Evolutionary conservation across 2,888 invertebrate genomes (phyloP), one percentile per base, ranked within the genome.

Genomic region (Pseudeuparius sepicola): DNA sequence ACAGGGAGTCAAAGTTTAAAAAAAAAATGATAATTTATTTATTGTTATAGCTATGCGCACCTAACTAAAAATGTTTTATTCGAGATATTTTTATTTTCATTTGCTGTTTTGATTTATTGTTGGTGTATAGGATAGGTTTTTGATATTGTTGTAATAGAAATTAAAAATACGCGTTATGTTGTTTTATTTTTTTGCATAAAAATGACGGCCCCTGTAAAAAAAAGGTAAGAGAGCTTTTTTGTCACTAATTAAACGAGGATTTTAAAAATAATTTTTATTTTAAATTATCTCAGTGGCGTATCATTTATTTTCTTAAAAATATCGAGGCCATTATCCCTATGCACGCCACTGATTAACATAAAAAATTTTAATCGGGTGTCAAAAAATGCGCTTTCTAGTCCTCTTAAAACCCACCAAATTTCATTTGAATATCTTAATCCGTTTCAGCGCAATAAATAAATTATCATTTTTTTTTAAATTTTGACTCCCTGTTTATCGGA

Each of bases 171-270:
- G 20, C 7, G 20, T 6, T 20, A 20, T 7, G 20, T 7, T 20
- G 20, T 20, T 20, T 20, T 20, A 20, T 20, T 20, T 20, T 20
- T 20, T 20, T 20, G 20, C 20, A 20, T n/a, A 20, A 20, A 20
- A n/a, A 20, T n/a, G 20, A 20, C n/a, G n/a, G 7, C 20, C 20
- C 20, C 20, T 20, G n/a, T n/a, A n/a, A 20, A 7, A 20, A 20
- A 20, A 20, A 6, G n/a, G 20, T n/a, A 20, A 20, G 20, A 20
- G 20, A 20, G 20, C 6, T 20, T 20, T 20, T 20, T 20, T 20
- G n/a, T 20, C 20, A 20, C 20, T 7, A 20, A 20, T 7, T 20
- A n/a, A 20, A 20, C 20, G 20, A 20, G 20, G 20, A 20, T 7
- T 20, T 20, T 6, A 6, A 20, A 20, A 20, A 20, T 20, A n/a